Evolutionary conservation across 2,888 invertebrate species (phyloP).

Genomic region (Lithophane socia): DNA sequence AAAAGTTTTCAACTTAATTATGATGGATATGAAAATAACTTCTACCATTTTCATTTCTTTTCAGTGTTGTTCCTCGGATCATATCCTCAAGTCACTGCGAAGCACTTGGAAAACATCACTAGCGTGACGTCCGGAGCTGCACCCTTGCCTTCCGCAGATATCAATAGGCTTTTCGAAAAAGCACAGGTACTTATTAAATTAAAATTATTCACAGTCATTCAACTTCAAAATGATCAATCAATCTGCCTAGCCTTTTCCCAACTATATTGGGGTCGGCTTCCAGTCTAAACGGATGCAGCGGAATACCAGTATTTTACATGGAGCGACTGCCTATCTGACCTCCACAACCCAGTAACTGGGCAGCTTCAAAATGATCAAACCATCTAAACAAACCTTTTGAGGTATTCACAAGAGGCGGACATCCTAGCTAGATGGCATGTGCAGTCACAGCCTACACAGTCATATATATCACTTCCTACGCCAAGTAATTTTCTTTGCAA

Average conservation of each 20-base stretch:
- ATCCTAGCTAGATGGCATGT: background rate
- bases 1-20: background rate
- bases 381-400: background rate
- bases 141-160: constrained; percentile 91
- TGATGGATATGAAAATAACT: background rate
- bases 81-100: constrained; percentile 90
- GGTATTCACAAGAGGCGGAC: background rate
- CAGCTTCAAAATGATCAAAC: background rate
- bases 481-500: background rate
- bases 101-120: constrained; percentile 89
- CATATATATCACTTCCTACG: background rate
- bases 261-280: no score
- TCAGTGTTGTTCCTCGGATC: constrained; percentile 92
- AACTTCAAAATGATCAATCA: background rate
- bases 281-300: no score
- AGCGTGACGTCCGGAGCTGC: constrained; percentile 92
- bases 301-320: no score
- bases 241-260: background rate
- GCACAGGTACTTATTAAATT: constrained; percentile 71
- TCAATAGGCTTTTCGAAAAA: constrained; percentile 88
- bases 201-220: no score
- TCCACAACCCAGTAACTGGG: no score
- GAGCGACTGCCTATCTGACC: no score
- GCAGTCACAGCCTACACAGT: background rate
- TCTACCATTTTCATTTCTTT: constrained; percentile 70